phyloP scores from a whole-genome alignment of 1,140 invertebrate genomes.

The Drosophila simulans region DNA sequence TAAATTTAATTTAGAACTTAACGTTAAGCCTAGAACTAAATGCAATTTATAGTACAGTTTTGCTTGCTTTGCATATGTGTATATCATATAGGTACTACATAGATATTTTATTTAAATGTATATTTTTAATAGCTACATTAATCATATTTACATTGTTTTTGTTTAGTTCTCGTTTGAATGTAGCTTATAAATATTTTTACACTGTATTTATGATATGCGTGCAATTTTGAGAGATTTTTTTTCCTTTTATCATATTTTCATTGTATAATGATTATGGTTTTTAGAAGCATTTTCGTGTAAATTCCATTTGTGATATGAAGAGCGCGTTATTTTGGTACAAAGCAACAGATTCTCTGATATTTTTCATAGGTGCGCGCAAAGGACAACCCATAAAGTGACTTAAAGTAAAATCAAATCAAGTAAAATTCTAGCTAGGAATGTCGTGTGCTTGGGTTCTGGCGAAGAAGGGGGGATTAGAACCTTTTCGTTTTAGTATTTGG shows the following conservation, averaged over 20 bases:
- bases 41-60: conserved; percentile 79
- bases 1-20: conserved; percentile 75
- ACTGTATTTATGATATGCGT: conserved; percentile 74
- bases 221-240: conserved; percentile 49
- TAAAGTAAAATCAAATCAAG: conserved; percentile 14
- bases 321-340: conserved; percentile 66
- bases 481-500: conserved; percentile 3
- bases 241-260: conserved; percentile 3
- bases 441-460: conserved; percentile 11
- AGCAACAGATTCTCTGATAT: conserved; percentile 43
- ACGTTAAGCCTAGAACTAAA: conserved; percentile 61
- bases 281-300: conserved; percentile 58
- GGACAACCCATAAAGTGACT: conserved; percentile 44
- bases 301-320: conserved; percentile 63
- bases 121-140: conserved; percentile 74
- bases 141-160: conserved; percentile 55
- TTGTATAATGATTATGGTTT: conserved; percentile 67
- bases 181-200: conserved; percentile 62
- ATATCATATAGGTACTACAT: conserved; percentile 46
- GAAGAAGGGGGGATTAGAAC: not conserved
- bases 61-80: conserved; percentile 52
- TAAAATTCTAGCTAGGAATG: conserved; percentile 44
- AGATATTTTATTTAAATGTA: conserved; percentile 77
- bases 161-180: conserved; percentile 13
- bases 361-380: conserved; percentile 23